Evolutionary conservation across 1,140 invertebrate species (phyloP).

Genomic region (Dendrolimus punctatus): DNA sequence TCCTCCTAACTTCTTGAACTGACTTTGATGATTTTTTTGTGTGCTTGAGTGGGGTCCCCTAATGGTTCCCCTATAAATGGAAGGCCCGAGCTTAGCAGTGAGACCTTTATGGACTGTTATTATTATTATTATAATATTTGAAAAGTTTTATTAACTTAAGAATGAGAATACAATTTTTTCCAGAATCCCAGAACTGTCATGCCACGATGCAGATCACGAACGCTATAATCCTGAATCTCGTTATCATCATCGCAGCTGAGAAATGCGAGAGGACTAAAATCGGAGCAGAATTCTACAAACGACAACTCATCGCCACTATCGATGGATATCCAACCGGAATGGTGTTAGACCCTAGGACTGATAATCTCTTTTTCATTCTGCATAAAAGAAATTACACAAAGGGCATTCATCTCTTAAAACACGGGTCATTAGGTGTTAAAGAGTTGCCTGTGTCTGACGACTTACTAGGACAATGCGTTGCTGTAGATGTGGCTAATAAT

Average conservation of each 20-base stretch:
- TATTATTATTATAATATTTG: no score
- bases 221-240: constrained; percentile 12
- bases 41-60: no score
- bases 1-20: no score
- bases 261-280: constrained; percentile 57
- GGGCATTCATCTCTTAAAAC: constrained; percentile 49
- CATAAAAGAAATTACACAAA: constrained; percentile 61
- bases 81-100: no score
- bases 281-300: constrained; percentile 50
- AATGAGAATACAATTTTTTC: constrained; percentile 3
- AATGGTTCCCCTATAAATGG: no score
- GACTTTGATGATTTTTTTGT: no score
- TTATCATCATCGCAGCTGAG: constrained; percentile 17
- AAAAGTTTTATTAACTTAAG: no score
- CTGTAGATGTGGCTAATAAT: constrained; percentile 35
- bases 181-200: constrained; percentile 22
- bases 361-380: constrained; percentile 55
- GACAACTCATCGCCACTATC: constrained; percentile 48
- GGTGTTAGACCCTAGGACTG: constrained; percentile 45
- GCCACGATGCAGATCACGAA: constrained; percentile 23
- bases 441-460: constrained; percentile 50
- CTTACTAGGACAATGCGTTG: constrained; percentile 49
- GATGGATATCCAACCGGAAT: constrained; percentile 57
- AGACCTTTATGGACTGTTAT: no score
- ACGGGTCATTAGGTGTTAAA: constrained; percentile 56